Percentiles rank a stretch among this genome's conserved stretches.
phyloP scores from a whole-genome alignment of 2,797 vertebrate genomes.

The Amphiprion clarkii region DNA sequence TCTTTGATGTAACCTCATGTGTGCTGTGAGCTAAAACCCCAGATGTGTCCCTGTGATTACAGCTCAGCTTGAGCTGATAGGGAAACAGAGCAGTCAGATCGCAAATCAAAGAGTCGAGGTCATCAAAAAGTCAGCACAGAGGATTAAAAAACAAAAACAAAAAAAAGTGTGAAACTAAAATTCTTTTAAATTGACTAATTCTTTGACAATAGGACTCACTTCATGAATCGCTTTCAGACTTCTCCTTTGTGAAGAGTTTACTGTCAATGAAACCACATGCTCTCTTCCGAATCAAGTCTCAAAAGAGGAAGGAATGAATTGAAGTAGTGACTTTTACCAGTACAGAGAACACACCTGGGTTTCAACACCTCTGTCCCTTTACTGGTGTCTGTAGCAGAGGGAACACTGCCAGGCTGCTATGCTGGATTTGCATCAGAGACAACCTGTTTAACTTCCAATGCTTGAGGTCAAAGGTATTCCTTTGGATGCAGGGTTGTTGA shows the following conservation, averaged over 20 bases:
- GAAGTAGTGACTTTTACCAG: background rate
- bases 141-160: background rate
- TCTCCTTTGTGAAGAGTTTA: conserved; percentile 52
- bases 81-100: conserved; percentile 25
- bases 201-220: conserved; percentile 12
- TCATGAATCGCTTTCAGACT: conserved; percentile 31
- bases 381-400: conserved; percentile 22
- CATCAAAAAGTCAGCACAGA: conserved; percentile 16
- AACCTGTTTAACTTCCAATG: conserved; percentile 25
- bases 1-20: conserved; percentile 53
- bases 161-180: no score
- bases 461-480: conserved; percentile 1
- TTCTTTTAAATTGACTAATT: conserved; percentile 1
- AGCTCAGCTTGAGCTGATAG: conserved; percentile 42
- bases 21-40: conserved; percentile 23
- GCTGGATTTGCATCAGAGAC: conserved; percentile 26
- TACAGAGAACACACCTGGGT: conserved; percentile 41
- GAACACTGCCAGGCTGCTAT: conserved; percentile 40
- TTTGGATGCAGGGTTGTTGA: conserved; percentile 32
- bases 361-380: conserved; percentile 13
- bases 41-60: conserved; percentile 57
- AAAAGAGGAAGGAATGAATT: conserved; percentile 25
- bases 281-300: conserved; percentile 24
- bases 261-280: conserved; percentile 45
- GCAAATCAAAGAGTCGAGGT: conserved; percentile 38